Evolutionary conservation across 2,888 invertebrate genomes (phyloP).

Genomic region (Athalia cordata): DNA sequence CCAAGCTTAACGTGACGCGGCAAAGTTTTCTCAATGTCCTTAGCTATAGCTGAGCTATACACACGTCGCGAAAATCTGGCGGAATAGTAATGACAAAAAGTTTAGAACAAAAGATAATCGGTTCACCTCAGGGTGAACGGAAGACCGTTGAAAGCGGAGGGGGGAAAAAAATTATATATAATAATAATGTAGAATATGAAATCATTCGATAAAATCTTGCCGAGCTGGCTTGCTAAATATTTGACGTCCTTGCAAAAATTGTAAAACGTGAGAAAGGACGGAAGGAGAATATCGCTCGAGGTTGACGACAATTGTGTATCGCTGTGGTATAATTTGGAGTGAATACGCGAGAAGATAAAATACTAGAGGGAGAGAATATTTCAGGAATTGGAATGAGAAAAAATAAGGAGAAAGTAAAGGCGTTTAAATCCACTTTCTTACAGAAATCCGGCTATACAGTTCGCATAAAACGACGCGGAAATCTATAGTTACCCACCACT

Average conservation of each 20-base stretch:
- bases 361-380: not conserved
- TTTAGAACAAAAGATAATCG: slow-evolving; percentile 14
- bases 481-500: slow-evolving; percentile 46
- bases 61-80: slow-evolving; percentile 14
- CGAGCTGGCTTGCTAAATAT: slow-evolving; percentile 16
- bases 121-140: not conserved
- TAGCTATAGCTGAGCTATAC: not conserved
- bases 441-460: not conserved
- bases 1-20: slow-evolving; percentile 30
- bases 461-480: slow-evolving; percentile 32
- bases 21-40: slow-evolving; percentile 28
- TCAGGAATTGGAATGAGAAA: not conserved
- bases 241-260: slow-evolving; percentile 18
- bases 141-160: not conserved
- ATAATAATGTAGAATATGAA: not conserved
- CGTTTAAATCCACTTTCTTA: slow-evolving; percentile 31
- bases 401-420: slow-evolving; percentile 22
- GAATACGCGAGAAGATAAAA: not conserved
- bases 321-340: no score
- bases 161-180: not conserved
- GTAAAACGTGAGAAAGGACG: not conserved
- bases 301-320: no score
- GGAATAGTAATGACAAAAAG: slow-evolving; percentile 33
- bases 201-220: slow-evolving; percentile 34
- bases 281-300: not conserved